Conservation (phyloP, 2,888 invertebrate genomes). For the Lutraria lutraria region DNA sequence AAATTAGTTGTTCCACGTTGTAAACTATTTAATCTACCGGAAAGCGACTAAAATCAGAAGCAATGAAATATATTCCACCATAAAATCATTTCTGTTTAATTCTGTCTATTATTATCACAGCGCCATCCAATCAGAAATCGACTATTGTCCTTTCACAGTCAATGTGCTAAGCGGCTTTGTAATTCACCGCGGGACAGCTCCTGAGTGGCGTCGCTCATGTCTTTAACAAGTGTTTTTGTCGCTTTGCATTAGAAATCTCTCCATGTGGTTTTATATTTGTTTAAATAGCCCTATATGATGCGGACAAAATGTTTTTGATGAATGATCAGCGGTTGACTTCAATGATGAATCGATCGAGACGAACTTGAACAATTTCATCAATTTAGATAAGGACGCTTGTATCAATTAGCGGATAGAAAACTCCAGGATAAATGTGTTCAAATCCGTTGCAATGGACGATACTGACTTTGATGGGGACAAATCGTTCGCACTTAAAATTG, state of each 20-base stretch:
- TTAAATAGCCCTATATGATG: constrained; percentile 69
- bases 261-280: constrained; percentile 60
- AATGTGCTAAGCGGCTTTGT: constrained; percentile 70
- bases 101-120: constrained; percentile 69
- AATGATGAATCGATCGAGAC: constrained; percentile 62
- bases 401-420: constrained; percentile 50
- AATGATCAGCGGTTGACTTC: constrained; percentile 65
- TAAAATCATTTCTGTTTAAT: constrained; percentile 72
- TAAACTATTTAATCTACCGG: constrained; percentile 54
- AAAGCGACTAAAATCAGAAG: constrained; percentile 56
- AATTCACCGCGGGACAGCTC: constrained; percentile 67
- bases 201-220: constrained; percentile 69
- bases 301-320: constrained; percentile 67
- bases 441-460: constrained; percentile 3
- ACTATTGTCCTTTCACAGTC: constrained; percentile 69
- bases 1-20: constrained; percentile 40
- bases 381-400: constrained; percentile 60
- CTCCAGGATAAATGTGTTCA: constrained; percentile 41
- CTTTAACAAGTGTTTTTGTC: constrained; percentile 71
- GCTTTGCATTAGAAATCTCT: constrained; percentile 65
- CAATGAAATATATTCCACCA: constrained; percentile 58
- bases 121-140: constrained; percentile 63
- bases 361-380: constrained; percentile 50
- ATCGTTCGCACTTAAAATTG: constrained; percentile 30
- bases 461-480: constrained; percentile 26